Conservation (phyloP, 2,888 invertebrate genomes). For the Ornithoptera alexandrae region DNA sequence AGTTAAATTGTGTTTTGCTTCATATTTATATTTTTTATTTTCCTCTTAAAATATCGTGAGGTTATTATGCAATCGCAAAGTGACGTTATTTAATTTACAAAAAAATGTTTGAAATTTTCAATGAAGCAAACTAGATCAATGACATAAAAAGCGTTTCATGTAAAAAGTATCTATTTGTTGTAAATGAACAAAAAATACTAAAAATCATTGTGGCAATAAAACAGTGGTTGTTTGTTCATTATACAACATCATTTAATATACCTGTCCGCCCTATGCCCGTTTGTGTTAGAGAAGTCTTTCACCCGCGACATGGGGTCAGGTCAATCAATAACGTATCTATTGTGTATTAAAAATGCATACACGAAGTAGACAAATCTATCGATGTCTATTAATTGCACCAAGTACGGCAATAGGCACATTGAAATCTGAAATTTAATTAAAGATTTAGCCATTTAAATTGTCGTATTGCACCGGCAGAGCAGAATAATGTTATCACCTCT, state of each 20-base stretch:
- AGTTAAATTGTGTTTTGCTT: too few species aligned
- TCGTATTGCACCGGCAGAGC: too few species aligned
- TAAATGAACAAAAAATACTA: background rate
- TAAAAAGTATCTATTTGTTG: background rate
- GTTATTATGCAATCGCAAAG: too few species aligned
- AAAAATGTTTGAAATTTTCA: too few species aligned
- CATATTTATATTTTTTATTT: too few species aligned
- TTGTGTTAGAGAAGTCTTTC: conserved; percentile 33
- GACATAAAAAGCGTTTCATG: background rate
- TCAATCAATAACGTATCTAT: conserved; percentile 54
- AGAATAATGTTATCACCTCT: too few species aligned
- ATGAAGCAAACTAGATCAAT: background rate
- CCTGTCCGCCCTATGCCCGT: background rate
- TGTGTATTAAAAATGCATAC: conserved; percentile 56
- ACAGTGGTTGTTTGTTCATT: background rate
- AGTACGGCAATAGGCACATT: too few species aligned
- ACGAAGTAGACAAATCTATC: conserved; percentile 41
- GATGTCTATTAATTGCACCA: conserved; percentile 41
- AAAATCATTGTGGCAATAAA: background rate
- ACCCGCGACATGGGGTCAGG: conserved; percentile 41
- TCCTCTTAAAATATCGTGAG: too few species aligned
- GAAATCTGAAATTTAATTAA: too few species aligned
- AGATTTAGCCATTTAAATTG: too few species aligned
- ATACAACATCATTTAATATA: background rate
- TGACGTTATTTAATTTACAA: too few species aligned